Evolutionary conservation across 1,140 invertebrate genomes (phyloP).

Genomic region (Globodera rostochiensis): DNA sequence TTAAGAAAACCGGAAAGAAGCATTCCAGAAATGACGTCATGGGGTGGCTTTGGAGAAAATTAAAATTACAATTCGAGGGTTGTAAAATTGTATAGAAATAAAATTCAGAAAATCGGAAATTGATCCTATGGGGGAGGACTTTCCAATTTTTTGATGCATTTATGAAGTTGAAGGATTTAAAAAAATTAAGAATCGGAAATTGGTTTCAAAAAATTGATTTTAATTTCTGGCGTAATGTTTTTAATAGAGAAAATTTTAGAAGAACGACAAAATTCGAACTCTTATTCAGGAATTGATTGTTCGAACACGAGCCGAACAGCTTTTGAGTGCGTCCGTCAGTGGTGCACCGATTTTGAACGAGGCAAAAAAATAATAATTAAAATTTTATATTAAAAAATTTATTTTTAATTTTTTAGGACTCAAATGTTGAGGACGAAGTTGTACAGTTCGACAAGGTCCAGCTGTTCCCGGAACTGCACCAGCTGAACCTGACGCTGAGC

Average conservation of each 20-base stretch:
- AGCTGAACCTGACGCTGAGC: constrained; percentile 22
- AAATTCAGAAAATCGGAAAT: too few species aligned
- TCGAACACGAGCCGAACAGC: constrained; percentile 34
- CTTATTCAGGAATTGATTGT: constrained; percentile 47
- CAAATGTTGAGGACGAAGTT: constrained; percentile 19
- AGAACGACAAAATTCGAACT: neutral
- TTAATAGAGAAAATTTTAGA: neutral
- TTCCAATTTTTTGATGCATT: neutral
- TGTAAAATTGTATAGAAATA: too few species aligned
- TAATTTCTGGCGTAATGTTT: too few species aligned
- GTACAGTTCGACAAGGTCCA: constrained; percentile 26
- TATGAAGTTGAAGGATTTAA: too few species aligned
- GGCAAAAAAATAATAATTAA: neutral
- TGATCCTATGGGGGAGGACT: neutral
- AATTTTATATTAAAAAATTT: neutral
- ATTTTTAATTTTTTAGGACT: neutral
- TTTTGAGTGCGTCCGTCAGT: neutral
- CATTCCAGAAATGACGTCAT: neutral
- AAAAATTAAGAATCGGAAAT: too few species aligned
- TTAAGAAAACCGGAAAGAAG: neutral
- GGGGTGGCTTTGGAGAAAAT: too few species aligned
- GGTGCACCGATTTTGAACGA: neutral
- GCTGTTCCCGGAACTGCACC: constrained; percentile 25
- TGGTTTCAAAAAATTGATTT: too few species aligned
- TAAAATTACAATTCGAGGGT: too few species aligned